phyloP scores from a whole-genome alignment of 2,797 vertebrate genomes.

The Periophthalmus magnuspinnatus region DNA sequence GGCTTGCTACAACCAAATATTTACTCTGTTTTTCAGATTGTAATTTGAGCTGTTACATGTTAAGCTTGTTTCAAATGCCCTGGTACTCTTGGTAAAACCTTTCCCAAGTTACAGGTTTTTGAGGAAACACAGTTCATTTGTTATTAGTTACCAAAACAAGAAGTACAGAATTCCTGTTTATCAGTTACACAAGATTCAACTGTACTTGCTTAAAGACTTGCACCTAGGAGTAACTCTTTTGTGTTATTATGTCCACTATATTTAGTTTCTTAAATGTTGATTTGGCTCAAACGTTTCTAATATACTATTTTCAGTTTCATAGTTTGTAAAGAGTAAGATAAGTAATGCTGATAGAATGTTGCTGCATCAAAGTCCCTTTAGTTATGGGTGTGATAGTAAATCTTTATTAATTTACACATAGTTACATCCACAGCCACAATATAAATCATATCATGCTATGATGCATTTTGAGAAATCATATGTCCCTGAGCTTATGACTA shows the following conservation, averaged over 20 bases:
- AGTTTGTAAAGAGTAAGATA: too few species aligned
- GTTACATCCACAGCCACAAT: background rate
- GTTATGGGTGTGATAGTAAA: background rate
- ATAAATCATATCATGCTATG: background rate
- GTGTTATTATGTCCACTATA: background rate
- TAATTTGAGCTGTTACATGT: background rate
- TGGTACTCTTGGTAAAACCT: background rate
- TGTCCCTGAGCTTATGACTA: background rate
- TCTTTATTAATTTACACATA: constrained; percentile 10
- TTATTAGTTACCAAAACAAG: constrained; percentile 19
- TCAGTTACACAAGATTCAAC: background rate
- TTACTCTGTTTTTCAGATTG: background rate
- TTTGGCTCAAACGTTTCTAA: too few species aligned
- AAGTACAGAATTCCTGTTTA: constrained; percentile 28
- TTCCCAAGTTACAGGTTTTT: constrained; percentile 7
- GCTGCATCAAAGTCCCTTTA: background rate
- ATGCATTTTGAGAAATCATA: too few species aligned
- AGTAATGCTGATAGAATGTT: too few species aligned
- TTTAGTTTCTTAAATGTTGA: background rate
- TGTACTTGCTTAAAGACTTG: constrained; percentile 1
- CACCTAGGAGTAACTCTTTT: constrained; percentile 7
- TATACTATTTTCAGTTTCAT: too few species aligned
- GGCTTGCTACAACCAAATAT: background rate
- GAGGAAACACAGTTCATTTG: constrained; percentile 26
- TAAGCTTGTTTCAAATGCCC: background rate